Percentiles rank a stretch among this genome's conserved stretches.
phyloP scores from a whole-genome alignment of 2,797 vertebrate species.

The Enteromius afrohamiltoni region DNA sequence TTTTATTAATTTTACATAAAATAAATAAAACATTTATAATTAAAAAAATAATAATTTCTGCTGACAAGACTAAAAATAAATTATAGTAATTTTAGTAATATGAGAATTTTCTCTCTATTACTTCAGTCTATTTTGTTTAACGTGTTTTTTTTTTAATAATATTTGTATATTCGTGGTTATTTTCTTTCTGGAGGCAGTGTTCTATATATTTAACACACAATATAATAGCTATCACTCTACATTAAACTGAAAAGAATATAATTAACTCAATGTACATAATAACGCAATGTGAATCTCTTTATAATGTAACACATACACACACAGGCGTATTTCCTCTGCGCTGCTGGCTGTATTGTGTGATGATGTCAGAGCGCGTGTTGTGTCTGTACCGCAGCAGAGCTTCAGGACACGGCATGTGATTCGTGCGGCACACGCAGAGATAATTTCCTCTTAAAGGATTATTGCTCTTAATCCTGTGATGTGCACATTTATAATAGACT shows the following conservation, averaged over 20 bases:
- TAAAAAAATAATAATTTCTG: background rate
- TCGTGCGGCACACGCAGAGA: slow-evolving; percentile 13
- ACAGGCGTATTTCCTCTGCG: background rate
- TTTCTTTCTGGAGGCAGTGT: background rate
- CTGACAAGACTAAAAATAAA: background rate
- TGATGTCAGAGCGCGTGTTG: background rate
- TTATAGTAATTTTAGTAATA: background rate
- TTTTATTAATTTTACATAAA: background rate
- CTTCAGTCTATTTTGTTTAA: background rate
- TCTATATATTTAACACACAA: background rate
- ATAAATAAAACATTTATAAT: background rate
- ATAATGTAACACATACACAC: background rate
- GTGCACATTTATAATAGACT: slow-evolving; percentile 36
- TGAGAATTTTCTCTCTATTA: too few species aligned
- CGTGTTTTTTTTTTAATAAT: background rate
- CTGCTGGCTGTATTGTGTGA: background rate
- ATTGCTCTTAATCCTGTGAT: slow-evolving; percentile 36
- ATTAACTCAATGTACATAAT: background rate
- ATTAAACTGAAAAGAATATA: background rate
- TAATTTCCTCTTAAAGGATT: slow-evolving; percentile 28
- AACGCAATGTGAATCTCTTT: background rate
- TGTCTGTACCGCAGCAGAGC: background rate
- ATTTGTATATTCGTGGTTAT: background rate
- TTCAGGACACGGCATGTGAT: slow-evolving; percentile 6
- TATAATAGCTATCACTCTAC: background rate